Conservation (phyloP, 2,113 vertebrate species). For the Phylloscopus trochilus region DNA sequence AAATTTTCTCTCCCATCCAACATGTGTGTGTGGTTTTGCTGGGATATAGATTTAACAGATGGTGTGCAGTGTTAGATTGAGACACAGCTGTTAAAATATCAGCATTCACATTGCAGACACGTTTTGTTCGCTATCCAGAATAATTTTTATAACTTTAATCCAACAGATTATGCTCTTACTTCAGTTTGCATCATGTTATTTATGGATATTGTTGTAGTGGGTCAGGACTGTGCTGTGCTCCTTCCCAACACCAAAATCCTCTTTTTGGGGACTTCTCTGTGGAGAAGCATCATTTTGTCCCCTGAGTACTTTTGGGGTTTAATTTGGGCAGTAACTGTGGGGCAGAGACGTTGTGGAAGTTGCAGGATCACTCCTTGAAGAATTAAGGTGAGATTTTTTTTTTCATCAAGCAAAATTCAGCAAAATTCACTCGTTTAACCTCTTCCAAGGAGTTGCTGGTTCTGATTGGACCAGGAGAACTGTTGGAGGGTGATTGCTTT, state of each 20-base stretch:
- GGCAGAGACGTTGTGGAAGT: background rate
- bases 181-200: background rate
- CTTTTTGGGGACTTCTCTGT: background rate
- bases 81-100: background rate
- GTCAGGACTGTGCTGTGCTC: background rate
- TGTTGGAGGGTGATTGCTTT: background rate
- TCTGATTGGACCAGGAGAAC: accelerated
- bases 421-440: background rate
- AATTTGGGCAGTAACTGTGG: background rate
- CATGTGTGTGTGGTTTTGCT: background rate
- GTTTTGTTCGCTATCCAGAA: background rate
- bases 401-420: background rate
- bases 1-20: background rate
- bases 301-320: background rate
- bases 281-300: too few species aligned
- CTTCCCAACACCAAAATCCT: background rate
- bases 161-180: background rate
- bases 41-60: background rate
- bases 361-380: background rate
- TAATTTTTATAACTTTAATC: background rate
- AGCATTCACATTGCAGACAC: background rate
- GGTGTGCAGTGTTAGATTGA: background rate
- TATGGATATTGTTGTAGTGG: background rate
- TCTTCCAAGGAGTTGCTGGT: background rate
- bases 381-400: background rate